phyloP scores from a whole-genome alignment of 2,113 vertebrate genomes.

The Ictalurus furcatus region DNA sequence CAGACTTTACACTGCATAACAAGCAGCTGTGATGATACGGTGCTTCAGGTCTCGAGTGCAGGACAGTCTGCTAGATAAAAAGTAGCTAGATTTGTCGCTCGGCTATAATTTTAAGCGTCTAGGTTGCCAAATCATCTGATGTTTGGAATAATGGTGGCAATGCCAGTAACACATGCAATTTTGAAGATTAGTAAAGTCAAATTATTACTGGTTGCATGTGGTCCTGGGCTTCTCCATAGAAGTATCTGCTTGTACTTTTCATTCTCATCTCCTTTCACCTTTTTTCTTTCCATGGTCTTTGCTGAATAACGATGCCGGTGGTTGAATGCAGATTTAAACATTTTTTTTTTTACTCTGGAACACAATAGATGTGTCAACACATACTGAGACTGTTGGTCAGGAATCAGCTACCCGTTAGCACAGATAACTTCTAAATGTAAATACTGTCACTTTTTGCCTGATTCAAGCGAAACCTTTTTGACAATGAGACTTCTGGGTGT shows the following conservation, averaged over 20 bases:
- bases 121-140: not conserved
- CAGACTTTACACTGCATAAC: not conserved
- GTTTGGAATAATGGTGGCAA: not conserved
- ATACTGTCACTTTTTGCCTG: not conserved
- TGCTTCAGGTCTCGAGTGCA: not conserved
- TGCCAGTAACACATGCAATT: not conserved
- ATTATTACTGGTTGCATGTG: not conserved
- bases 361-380: not conserved
- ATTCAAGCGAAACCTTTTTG: not conserved
- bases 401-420: not conserved
- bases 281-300: not conserved
- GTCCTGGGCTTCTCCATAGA: not conserved
- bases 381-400: not conserved
- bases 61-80: not conserved
- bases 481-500: not conserved
- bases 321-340: not conserved
- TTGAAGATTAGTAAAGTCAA: not conserved
- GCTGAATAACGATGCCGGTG: not conserved
- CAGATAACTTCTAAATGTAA: not conserved
- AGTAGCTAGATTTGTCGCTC: not conserved
- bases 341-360: not conserved
- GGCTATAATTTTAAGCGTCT: not conserved
- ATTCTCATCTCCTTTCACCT: not conserved
- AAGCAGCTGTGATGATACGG: not conserved
- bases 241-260: not conserved